These are phyloP conservation scores for Exephanes ischioxanthus DNA, from an alignment of 2,888 invertebrate genomes.

Conservation along the genomic window DNA sequence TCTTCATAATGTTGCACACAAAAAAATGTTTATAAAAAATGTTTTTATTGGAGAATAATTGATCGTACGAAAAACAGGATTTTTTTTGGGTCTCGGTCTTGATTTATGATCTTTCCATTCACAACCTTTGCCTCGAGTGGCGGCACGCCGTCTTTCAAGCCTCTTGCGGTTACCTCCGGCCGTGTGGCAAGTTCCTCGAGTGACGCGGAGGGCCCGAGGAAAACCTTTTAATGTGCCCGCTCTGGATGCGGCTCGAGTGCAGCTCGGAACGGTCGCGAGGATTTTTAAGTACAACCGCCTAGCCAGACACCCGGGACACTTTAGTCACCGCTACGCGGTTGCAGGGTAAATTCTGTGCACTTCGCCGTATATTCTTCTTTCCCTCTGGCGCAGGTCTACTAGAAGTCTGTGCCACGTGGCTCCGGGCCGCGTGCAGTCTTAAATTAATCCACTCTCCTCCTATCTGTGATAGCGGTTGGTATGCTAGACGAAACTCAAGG, in stretches of 20 bases:
- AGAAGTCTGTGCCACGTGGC: slow-evolving; percentile 70
- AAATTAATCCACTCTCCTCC: slow-evolving; percentile 67
- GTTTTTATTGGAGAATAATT: background rate
- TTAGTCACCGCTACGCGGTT: slow-evolving; percentile 2
- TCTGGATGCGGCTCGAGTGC: slow-evolving; percentile 50
- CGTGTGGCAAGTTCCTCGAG: slow-evolving; percentile 36
- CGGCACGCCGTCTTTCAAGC: slow-evolving; percentile 47
- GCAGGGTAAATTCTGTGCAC: slow-evolving; percentile 11
- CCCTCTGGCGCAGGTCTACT: background rate
- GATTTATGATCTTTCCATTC: slow-evolving; percentile 35
- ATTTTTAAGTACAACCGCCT: slow-evolving; percentile 15
- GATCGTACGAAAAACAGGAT: background rate
- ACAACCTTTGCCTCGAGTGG: slow-evolving; percentile 44
- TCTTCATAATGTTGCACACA: no score
- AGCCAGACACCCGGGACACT: slow-evolving; percentile 43
- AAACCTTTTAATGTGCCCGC: slow-evolving; percentile 48
- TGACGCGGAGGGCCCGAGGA: background rate
- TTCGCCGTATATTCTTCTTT: background rate
- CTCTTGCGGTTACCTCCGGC: slow-evolving; percentile 39
- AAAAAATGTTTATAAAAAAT: no score
- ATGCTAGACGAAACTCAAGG: slow-evolving; percentile 10
- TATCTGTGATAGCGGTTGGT: slow-evolving; percentile 14
- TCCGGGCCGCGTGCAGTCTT: slow-evolving; percentile 24
- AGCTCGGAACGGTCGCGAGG: slow-evolving; percentile 19
- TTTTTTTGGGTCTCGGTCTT: background rate